Base-by-base conservation (phyloP, 2,113 vertebrate genomes). In the Cromileptes altivelis region DNA sequence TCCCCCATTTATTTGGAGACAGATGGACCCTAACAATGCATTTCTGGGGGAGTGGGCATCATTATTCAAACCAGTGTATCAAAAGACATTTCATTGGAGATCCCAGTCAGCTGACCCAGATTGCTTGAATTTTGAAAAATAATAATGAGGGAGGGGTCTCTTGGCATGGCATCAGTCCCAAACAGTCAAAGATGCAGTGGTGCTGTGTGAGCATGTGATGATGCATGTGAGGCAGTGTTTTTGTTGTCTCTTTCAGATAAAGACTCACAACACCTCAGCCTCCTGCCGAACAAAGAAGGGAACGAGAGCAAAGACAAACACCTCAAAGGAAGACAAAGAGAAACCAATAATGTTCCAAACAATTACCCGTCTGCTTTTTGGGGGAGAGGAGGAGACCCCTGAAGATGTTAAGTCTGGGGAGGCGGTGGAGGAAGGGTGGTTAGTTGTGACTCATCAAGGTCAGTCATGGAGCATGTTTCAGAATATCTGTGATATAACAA, bases 401-500 rank as follows among this genome's bases (percentile, higher is more conserved):
- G 92, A 95, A 80, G 94, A 95, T 62, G 67, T 95, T 11, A 94
- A 88, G 80, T 91, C 96, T 87, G 94, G 94, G 64, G 94, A 97
- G 56, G 95, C 92, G 33, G 94, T 97, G 69, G 97, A 97, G 57
- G 97, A 98, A 79, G 98, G 95, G 2, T 99, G 98, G 98, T 96
- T 97, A 30, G 96, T 99, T 65, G 96, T 99, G 83, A 96, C 93
- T 81, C 94, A 97, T 87, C 94, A 95, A 91, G 98, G 98, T 98
- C 80, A 94, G 96, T 83, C 49, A 45, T n/a, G 55, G 5, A 12
- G 18, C 4, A 4, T 58, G n/a, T 52, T 33, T 33, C 15, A 11
- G 9, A 57, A 12, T 55, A 71, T 62, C 8, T 80, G 6, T 47
- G n/a, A 33, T 14, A 57, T 3, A 25, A 61, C 12, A 13, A 19